Conservation (phyloP, 2,113 vertebrate genomes). For the Nibea coibor region DNA sequence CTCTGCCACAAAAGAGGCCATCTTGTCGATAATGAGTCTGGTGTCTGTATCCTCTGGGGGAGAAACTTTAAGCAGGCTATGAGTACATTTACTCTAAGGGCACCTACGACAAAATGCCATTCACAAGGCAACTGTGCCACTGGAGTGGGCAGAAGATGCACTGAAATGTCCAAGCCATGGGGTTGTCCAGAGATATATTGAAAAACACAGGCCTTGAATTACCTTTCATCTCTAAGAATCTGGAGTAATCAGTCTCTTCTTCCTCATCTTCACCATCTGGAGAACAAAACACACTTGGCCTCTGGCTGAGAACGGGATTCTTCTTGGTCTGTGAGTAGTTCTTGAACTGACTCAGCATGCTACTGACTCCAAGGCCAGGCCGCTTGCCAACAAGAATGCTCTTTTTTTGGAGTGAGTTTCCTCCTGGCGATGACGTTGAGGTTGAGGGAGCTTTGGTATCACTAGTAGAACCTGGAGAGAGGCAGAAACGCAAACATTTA, state of each 20-base stretch:
- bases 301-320: conserved; percentile 84
- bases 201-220: conserved; percentile 69
- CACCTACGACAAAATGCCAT: conserved; percentile 80
- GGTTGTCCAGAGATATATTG: conserved; percentile 41
- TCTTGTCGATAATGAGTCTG: conserved; percentile 92
- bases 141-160: conserved; percentile 55
- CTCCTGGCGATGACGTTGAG: conserved; percentile 61
- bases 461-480: conserved; percentile 70
- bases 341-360: conserved; percentile 89
- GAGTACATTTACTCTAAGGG: conserved; percentile 91
- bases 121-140: conserved; percentile 57
- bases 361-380: conserved; percentile 86
- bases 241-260: conserved; percentile 88
- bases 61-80: conserved; percentile 99
- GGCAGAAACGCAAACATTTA: background rate
- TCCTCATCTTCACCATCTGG: conserved; percentile 91
- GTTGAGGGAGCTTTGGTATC: conserved; percentile 70
- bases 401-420: conserved; percentile 76
- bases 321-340: conserved; percentile 89
- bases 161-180: conserved; percentile 55
- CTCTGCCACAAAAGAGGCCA: conserved; percentile 96
- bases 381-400: conserved; percentile 88
- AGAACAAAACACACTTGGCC: conserved; percentile 92
- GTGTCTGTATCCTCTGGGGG: conserved; percentile 97
- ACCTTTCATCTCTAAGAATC: conserved; percentile 86